Evolutionary conservation across 2,888 invertebrate genomes (phyloP), one percentile per base, ranked within the genome.

Genomic region (Arge pagana): DNA sequence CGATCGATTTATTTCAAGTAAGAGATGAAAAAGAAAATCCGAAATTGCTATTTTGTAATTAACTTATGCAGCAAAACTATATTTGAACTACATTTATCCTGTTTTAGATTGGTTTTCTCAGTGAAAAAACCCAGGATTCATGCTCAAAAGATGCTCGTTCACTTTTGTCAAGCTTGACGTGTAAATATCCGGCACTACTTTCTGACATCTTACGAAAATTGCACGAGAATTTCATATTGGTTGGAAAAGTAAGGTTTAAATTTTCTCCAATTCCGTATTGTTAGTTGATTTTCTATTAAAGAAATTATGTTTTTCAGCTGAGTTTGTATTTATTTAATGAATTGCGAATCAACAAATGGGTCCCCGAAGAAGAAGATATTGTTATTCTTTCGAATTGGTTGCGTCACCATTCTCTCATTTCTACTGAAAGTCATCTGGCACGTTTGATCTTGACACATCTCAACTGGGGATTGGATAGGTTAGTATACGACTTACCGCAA

Each of bases 131-230:
- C 0, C 82, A 86, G 63, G 89, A 89, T 55, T 80, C 81, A 42
- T 89, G 89, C 69, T 88, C 86, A 3, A 90, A 90, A 76, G 84
- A 86, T 37, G 85, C 87, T 0, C 79, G 88, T 26, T 88, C 89
- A 54, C 79, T 90, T 58, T 76, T 92, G 42, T 81, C 86, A 0
- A 86, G 86, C 67, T 79, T 92, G 43, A 84, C 86, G 1, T 81
- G 81, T 18, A 84, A 83, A 67, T 83, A 90, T 77, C 87, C 90
- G 1, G 79, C 82, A 52, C 79, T 90, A 7, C 77, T 91, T 40
- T 87, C 89, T 0, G 80, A 84, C 56, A 78, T 92, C 28, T 74
- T 91, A 40, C 66, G 77, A 33, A 79, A 80, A 57, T 69, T 87
- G 0, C 83, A 83, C 67, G 79, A 81, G 21, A 82, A 83, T 66